A percentile compares a stretch with the other conserved stretches of the same genome.
Evolutionary conservation across 1,140 invertebrate genomes (phyloP).

Genomic region (Penaeus chinensis): DNA sequence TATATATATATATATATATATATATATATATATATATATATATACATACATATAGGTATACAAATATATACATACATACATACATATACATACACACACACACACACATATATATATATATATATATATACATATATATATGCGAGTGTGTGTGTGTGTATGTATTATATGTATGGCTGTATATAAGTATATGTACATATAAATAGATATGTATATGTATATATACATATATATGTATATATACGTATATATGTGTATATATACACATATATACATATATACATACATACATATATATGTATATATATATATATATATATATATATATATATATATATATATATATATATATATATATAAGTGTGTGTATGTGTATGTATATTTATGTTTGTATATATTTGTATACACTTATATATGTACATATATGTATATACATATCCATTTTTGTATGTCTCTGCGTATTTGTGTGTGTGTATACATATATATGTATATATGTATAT

Average conservation of each 20-base stretch:
- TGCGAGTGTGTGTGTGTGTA: not conserved
- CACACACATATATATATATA: not conserved
- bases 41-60: not conserved
- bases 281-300: not conserved
- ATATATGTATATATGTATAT: no score
- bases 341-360: no score
- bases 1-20: slow-evolving; percentile 3
- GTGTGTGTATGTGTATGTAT: no score
- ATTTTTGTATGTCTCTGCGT: no score
- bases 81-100: no score
- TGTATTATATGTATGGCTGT: not conserved
- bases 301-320: not conserved
- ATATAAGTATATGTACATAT: not conserved
- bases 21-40: not conserved
- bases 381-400: no score
- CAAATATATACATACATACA: not conserved
- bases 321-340: not conserved
- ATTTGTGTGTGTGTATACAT: no score
- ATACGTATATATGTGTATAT: not conserved
- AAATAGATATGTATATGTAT: not conserved
- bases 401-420: no score
- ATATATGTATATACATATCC: no score
- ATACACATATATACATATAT: not conserved
- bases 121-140: not conserved
- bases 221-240: not conserved